A percentile compares a stretch with the other conserved stretches of the same genome.
phyloP scores from a whole-genome alignment of 53 echinoderm and acorn worm species.

The Stichopus horrens region DNA sequence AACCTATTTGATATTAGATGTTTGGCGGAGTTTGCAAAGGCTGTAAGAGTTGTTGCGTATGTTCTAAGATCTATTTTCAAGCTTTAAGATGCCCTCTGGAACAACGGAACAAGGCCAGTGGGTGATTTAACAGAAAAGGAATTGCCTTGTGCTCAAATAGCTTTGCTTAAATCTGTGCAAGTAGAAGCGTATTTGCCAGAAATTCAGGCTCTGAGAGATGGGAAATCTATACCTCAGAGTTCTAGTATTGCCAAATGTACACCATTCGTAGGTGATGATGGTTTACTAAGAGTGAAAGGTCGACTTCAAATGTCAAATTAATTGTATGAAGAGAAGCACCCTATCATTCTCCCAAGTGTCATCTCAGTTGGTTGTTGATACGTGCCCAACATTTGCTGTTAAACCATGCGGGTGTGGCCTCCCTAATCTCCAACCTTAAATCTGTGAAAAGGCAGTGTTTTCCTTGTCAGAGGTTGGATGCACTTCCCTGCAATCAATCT shows the following conservation, averaged over 20 bases:
- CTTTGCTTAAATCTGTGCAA: slow-evolving; percentile 4
- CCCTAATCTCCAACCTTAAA: slow-evolving; percentile 13
- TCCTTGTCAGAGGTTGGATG: slow-evolving; percentile 34
- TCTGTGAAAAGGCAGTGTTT: slow-evolving; percentile 25
- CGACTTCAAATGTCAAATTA: slow-evolving; percentile 11
- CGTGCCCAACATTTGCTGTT: slow-evolving; percentile 30
- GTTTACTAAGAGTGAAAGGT: slow-evolving; percentile 2
- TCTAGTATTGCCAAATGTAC: background rate
- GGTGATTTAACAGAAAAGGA: background rate
- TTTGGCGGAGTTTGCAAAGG: too few species aligned
- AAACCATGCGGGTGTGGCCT: slow-evolving; percentile 31
- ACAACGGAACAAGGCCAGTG: background rate
- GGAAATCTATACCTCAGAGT: background rate
- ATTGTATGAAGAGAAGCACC: slow-evolving; percentile 19
- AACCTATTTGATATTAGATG: too few species aligned
- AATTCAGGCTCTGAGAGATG: background rate
- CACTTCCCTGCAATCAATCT: slow-evolving; percentile 26
- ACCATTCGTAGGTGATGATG: background rate
- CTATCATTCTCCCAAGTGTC: background rate
- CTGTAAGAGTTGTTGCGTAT: too few species aligned
- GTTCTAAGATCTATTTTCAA: too few species aligned
- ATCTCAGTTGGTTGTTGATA: slow-evolving; percentile 21
- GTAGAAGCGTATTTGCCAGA: slow-evolving; percentile 22
- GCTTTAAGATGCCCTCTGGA: too few species aligned
- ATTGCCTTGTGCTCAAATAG: background rate